Evolutionary conservation across 1,140 invertebrate species (phyloP).

Genomic region (Uloborus diversus): DNA sequence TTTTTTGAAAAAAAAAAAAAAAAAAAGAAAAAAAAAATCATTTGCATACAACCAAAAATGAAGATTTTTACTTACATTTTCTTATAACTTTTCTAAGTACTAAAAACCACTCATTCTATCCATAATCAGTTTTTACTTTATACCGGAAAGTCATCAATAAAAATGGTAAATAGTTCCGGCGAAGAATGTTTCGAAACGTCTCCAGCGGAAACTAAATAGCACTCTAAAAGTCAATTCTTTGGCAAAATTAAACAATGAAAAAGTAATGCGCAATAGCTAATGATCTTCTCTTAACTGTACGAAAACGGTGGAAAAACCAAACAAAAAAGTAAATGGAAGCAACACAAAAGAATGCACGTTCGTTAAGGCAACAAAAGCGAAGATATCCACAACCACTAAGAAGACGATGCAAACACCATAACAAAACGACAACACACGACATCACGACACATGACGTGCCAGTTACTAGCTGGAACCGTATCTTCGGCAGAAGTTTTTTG

Average conservation of each 20-base stretch:
- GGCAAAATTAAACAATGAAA: not conserved
- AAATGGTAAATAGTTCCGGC: no score
- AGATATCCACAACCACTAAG: not conserved
- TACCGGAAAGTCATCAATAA: no score
- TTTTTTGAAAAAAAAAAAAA: no score
- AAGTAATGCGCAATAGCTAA: not conserved
- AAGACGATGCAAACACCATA: not conserved
- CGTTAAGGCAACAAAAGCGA: not conserved
- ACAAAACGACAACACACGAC: not conserved
- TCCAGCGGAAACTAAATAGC: not conserved
- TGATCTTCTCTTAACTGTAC: not conserved
- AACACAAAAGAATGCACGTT: not conserved
- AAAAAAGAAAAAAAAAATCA: no score
- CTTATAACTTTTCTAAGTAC: no score
- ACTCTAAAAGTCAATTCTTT: not conserved
- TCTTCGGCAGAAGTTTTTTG: not conserved
- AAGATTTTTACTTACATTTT: no score
- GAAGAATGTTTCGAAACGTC: no score
- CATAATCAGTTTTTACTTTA: no score
- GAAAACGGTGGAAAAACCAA: not conserved
- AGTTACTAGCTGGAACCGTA: not conserved
- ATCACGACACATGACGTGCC: conserved; percentile 1
- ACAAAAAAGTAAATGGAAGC: not conserved
- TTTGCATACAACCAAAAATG: no score
- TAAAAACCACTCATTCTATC: no score